These are phyloP conservation scores for Epirrhoe tristata DNA, from an alignment of 2,888 invertebrate species.

Conservation along the genomic window DNA sequence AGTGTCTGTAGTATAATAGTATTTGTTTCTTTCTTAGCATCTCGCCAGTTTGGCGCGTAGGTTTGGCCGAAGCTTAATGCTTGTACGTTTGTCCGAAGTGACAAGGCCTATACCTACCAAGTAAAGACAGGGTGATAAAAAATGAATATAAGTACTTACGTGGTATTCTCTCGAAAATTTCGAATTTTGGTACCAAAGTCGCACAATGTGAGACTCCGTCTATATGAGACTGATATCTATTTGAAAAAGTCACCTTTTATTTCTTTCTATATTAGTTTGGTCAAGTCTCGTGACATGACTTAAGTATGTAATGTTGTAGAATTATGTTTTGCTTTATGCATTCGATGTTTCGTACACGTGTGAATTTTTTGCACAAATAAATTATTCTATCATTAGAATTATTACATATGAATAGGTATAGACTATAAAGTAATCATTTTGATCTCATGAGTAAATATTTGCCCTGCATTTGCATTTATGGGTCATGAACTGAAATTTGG, in stretches of 20 bases:
- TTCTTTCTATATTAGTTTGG: background rate
- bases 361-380: slow-evolving; percentile 39
- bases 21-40: too few relatives aligned
- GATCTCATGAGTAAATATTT: slow-evolving; percentile 18
- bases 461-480: background rate
- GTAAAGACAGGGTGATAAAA: background rate
- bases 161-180: slow-evolving; percentile 14
- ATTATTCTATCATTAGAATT: background rate
- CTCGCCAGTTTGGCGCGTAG: too few relatives aligned
- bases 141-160: slow-evolving; percentile 16
- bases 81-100: background rate
- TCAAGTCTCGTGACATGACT: slow-evolving; percentile 45
- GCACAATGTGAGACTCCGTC: slow-evolving; percentile 49
- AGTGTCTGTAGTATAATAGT: too few relatives aligned
- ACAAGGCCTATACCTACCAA: slow-evolving; percentile 1
- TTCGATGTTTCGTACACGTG: slow-evolving; percentile 38
- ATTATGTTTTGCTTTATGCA: slow-evolving; percentile 22
- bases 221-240: slow-evolving; percentile 61
- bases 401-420: slow-evolving; percentile 3
- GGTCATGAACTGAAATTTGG: too few relatives aligned
- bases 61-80: background rate
- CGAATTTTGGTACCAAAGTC: slow-evolving; percentile 36
- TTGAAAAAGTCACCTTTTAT: slow-evolving; percentile 33
- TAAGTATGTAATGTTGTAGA: slow-evolving; percentile 17
- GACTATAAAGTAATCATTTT: slow-evolving; percentile 20